These are phyloP conservation scores for Sebastes miniatus DNA, from an alignment of 2,797 vertebrate species.

Conservation along the genomic window DNA sequence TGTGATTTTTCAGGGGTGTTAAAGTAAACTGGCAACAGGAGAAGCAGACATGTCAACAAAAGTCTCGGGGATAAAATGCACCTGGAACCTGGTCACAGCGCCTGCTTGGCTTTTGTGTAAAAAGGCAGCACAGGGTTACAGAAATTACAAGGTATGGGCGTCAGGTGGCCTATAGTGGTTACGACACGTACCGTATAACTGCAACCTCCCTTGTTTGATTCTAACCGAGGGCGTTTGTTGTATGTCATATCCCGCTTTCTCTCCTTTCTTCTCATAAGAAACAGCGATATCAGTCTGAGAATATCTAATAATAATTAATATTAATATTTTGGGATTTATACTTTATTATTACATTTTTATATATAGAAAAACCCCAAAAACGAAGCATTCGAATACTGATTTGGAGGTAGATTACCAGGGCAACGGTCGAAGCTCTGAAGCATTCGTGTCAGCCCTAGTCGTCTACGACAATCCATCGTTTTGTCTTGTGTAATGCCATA, in stretches of 20 bases:
- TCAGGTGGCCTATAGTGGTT: slow-evolving; percentile 4
- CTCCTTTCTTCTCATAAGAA: no score
- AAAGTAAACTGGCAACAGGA: slow-evolving; percentile 19
- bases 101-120: slow-evolving; percentile 26
- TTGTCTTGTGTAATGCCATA: no score
- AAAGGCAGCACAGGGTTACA: slow-evolving; percentile 8
- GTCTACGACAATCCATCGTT: no score
- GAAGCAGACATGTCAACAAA: slow-evolving; percentile 6
- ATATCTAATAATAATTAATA: no score
- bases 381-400: no score
- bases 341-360: no score
- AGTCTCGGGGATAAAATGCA: slow-evolving; percentile 17
- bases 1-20: slow-evolving; percentile 35
- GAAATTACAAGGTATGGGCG: background rate
- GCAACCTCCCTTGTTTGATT: background rate
- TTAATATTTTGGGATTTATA: no score
- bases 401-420: no score
- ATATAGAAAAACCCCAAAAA: accelerated
- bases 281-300: no score
- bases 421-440: no score
- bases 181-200: background rate
- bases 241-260: background rate
- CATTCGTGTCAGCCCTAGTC: no score
- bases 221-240: background rate
- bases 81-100: slow-evolving; percentile 9